A percentile compares a stretch with the other conserved stretches of the same genome.
phyloP scores from a whole-genome alignment of 2,888 invertebrate species.

The Ornithoptera priamus region DNA sequence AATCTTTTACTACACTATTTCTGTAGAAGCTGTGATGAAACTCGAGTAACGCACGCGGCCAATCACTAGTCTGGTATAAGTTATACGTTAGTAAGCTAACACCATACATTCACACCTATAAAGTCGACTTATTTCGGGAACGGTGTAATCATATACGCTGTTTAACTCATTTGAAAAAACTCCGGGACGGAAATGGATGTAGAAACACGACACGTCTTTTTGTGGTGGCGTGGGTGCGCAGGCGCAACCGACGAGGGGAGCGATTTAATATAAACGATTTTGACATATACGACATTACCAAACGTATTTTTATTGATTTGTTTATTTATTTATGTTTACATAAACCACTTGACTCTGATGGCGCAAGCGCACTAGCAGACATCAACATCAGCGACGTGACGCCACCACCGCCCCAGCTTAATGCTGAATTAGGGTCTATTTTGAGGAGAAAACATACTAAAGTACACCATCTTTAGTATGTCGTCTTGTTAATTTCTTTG shows the following conservation, averaged over 20 bases:
- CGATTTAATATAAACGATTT: background rate
- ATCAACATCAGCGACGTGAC: too few relatives aligned
- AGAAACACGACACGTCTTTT: slow-evolving; percentile 27
- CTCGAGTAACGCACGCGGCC: background rate
- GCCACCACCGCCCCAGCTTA: too few relatives aligned
- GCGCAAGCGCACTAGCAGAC: too few relatives aligned
- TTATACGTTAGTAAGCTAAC: slow-evolving; percentile 8
- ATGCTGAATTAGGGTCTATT: too few relatives aligned
- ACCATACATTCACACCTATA: slow-evolving; percentile 13
- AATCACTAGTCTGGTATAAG: background rate
- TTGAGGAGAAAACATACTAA: too few relatives aligned
- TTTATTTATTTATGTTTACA: too few relatives aligned
- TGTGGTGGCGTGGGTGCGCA: slow-evolving; percentile 7
- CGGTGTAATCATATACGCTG: slow-evolving; percentile 22
- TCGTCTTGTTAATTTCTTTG: too few relatives aligned
- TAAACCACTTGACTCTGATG: too few relatives aligned
- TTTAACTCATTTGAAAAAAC: slow-evolving; percentile 28
- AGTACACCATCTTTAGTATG: too few relatives aligned
- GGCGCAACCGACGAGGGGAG: background rate
- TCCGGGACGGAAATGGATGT: slow-evolving; percentile 26
- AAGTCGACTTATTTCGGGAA: slow-evolving; percentile 17
- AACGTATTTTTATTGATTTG: too few relatives aligned
- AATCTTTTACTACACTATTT: too few relatives aligned
- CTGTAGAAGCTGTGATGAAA: background rate
- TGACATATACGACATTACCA: too few relatives aligned